These are phyloP conservation scores for Hippocampus comes DNA, from an alignment of 2,113 vertebrate genomes.

Conservation along the genomic window DNA sequence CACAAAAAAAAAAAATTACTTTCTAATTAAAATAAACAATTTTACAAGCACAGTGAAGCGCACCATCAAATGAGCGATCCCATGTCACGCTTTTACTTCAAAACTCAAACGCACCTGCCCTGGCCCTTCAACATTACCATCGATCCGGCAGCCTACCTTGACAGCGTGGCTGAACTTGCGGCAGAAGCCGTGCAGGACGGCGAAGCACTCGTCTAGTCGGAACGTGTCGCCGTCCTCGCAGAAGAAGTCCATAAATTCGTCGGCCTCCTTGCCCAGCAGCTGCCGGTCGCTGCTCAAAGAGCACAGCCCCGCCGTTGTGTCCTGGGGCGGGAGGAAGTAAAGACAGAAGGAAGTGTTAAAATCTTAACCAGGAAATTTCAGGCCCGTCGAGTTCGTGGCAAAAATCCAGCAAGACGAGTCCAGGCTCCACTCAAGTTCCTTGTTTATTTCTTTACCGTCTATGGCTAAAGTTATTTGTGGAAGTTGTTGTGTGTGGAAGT, in stretches of 20 bases:
- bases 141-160: slow-evolving; percentile 21
- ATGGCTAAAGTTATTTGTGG: no score
- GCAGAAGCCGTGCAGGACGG: slow-evolving; percentile 53
- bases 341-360: background rate
- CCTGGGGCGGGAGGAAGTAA: slow-evolving; percentile 14
- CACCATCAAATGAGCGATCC: background rate
- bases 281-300: slow-evolving; percentile 24
- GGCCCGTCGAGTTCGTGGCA: background rate
- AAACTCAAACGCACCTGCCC: background rate
- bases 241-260: slow-evolving; percentile 55
- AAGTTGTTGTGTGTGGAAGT: no score
- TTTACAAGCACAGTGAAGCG: background rate
- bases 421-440: no score
- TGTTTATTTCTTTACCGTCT: no score
- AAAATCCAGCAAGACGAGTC: background rate
- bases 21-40: background rate
- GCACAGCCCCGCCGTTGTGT: slow-evolving; percentile 23
- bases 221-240: slow-evolving; percentile 56
- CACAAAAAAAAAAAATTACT: no score
- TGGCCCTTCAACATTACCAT: no score
- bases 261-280: slow-evolving; percentile 44
- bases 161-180: slow-evolving; percentile 36
- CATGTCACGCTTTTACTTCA: background rate
- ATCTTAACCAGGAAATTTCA: background rate
- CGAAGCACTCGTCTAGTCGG: slow-evolving; percentile 56